These are phyloP conservation scores for Pangasianodon hypophthalmus DNA, from an alignment of 2,113 vertebrate species.

Conservation along the genomic window DNA sequence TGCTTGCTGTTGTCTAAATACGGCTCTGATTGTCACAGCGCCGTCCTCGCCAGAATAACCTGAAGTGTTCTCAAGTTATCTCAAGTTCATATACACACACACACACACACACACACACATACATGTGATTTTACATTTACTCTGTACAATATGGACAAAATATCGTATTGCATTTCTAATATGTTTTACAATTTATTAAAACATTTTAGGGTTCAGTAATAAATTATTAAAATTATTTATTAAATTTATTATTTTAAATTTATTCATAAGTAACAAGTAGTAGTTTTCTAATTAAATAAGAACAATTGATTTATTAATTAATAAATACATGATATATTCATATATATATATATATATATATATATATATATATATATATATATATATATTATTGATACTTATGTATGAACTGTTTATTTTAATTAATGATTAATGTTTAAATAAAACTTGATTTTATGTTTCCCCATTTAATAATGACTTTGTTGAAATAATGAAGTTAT, in stretches of 20 bases:
- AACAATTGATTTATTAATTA: background rate
- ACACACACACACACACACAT: background rate
- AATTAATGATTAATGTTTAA: no score
- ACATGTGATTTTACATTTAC: background rate
- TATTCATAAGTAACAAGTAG: background rate
- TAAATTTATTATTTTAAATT: no score
- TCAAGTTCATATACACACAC: background rate
- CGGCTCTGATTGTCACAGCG: background rate
- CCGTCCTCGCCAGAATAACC: background rate
- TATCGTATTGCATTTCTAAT: background rate
- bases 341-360: no score
- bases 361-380: no score
- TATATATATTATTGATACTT: no score
- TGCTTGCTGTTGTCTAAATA: slow-evolving; percentile 29
- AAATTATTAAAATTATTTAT: background rate
- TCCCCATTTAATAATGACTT: no score
- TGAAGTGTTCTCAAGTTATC: background rate
- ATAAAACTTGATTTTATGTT: no score
- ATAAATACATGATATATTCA: no score
- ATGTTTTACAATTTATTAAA: background rate
- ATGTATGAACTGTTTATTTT: no score
- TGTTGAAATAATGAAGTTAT: no score
- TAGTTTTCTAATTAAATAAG: background rate
- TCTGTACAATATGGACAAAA: background rate
- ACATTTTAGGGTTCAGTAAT: background rate